Evolutionary conservation across 92 coral and sea anemone species (phyloP).

Genomic region (Zoanthus gigantus): DNA sequence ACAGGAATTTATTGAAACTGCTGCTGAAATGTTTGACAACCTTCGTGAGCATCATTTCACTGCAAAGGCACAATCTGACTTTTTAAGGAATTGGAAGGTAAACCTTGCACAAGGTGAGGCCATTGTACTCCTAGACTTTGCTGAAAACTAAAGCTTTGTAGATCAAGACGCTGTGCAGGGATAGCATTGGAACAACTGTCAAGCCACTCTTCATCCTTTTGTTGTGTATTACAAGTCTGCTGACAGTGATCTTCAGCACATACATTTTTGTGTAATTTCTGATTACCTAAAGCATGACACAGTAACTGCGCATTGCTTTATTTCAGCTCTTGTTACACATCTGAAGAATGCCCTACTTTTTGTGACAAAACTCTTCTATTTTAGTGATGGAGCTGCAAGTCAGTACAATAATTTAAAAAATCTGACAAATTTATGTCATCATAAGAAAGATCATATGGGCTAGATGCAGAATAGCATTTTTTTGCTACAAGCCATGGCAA

Average conservation of each 20-base stretch:
- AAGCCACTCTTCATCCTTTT: conserved; percentile 35
- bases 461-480: conserved; percentile 18
- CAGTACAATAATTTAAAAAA: conserved; percentile 8
- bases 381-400: conserved; percentile 21
- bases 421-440: conserved; percentile 6
- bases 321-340: background rate
- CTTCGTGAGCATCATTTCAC: conserved; percentile 11
- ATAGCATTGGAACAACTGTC: conserved; percentile 34
- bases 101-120: conserved; percentile 6
- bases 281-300: conserved; percentile 51
- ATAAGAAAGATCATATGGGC: conserved; percentile 31
- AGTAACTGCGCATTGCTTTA: conserved; percentile 38
- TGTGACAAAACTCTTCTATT: background rate
- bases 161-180: conserved; percentile 46
- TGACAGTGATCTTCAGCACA: conserved; percentile 6
- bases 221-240: conserved; percentile 28
- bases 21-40: conserved; percentile 24
- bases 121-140: conserved; percentile 23
- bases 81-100: conserved; percentile 15
- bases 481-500: conserved; percentile 39
- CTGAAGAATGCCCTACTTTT: background rate
- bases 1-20: conserved; percentile 8
- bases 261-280: conserved; percentile 21
- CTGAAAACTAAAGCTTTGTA: conserved; percentile 41
- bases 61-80: conserved; percentile 31